Percentiles rank a stretch among this genome's conserved stretches.
These are phyloP conservation scores for Gyrodactylus bullatarudis DNA, from an alignment of 1,140 invertebrate species.

Conservation along the genomic window DNA sequence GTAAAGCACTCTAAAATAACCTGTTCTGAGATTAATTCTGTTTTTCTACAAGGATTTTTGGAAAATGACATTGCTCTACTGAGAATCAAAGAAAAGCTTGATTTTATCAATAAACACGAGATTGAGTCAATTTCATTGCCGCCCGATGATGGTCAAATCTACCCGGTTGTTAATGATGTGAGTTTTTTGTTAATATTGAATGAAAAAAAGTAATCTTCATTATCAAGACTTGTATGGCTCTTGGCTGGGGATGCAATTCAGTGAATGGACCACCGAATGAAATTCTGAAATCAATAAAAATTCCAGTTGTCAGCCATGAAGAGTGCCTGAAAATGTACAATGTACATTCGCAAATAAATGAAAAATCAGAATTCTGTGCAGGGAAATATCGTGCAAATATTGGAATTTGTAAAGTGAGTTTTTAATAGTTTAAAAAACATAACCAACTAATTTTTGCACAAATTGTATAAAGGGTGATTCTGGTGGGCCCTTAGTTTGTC, in stretches of 20 bases:
- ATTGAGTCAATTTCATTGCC: no score
- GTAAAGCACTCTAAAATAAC: no score
- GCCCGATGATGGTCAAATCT: no score
- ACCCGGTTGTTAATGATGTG: no score
- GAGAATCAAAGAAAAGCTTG: no score
- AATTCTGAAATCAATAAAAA: neutral
- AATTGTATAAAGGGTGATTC: neutral
- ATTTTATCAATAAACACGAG: no score
- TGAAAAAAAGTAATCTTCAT: neutral
- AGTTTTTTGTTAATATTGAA: neutral
- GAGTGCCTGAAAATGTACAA: neutral
- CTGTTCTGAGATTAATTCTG: no score
- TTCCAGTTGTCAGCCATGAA: neutral
- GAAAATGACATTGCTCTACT: no score
- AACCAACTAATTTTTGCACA: no score
- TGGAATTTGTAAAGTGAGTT: neutral
- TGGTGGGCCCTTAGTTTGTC: neutral
- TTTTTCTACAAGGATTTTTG: no score
- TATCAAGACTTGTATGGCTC: neutral
- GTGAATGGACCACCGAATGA: neutral
- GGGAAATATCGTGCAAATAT: neutral
- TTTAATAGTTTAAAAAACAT: no score
- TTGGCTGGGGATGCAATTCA: neutral
- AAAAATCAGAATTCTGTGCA: neutral
- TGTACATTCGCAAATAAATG: neutral